Evolutionary conservation across 2,888 invertebrate species (phyloP).

Genomic region (Choristoneura rosaceana): DNA sequence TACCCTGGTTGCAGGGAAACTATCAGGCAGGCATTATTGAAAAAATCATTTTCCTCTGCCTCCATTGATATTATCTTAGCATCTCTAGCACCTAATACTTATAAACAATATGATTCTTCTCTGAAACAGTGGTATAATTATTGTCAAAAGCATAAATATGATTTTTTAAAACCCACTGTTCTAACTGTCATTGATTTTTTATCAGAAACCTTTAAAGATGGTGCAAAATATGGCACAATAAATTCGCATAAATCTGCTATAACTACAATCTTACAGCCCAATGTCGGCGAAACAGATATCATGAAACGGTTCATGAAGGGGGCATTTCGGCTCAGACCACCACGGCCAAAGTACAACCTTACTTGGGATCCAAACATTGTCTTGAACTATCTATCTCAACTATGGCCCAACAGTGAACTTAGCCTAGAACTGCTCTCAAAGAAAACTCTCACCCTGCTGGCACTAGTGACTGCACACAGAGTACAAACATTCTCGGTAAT

Average conservation of each 20-base stretch:
- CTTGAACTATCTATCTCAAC: neutral
- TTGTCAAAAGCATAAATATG: neutral
- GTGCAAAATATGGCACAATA: neutral
- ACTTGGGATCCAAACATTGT: neutral
- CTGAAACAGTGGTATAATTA: neutral
- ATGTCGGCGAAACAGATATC: neutral
- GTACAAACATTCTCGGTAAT: neutral
- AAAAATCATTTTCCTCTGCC: neutral
- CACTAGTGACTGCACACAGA: neutral
- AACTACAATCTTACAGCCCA: neutral
- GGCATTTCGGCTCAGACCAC: neutral
- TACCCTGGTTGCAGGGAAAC: constrained; percentile 2
- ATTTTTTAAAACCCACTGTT: neutral
- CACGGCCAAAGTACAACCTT: neutral
- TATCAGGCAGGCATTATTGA: neutral
- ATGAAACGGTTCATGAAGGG: neutral
- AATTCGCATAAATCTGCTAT: neutral
- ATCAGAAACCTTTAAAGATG: neutral
- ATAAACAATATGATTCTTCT: neutral
- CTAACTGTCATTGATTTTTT: neutral
- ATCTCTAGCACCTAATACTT: neutral
- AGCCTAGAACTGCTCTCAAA: neutral
- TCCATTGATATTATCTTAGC: neutral
- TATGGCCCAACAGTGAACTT: neutral
- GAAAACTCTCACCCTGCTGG: neutral